Base-by-base conservation (phyloP, 2,113 vertebrate species). In the Cyprinodon brontotheroides region DNA sequence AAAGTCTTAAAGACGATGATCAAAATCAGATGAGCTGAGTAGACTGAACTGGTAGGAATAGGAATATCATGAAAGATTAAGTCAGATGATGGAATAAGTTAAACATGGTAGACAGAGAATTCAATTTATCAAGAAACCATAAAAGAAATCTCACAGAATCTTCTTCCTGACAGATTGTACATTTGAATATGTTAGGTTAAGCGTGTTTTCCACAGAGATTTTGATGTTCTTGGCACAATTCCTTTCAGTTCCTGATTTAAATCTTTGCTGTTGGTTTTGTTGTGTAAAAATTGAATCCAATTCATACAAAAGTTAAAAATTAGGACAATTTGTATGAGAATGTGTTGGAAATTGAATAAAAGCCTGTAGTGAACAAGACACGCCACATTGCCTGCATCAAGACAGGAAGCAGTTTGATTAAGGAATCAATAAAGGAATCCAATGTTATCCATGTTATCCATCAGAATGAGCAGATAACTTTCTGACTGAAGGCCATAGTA, bases 51-150 rank as follows among this genome's bases (percentile, higher is more conserved):
- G 29, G 85, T 9, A 60, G 74, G 84, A 43, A 68, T 61, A n/a
- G 64, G 43, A 0, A 36, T 61, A 74, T 75, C 71, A 86, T 82
- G 74, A 84, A 84, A 80, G 65, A 82, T 76, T 78, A 87, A 87
- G 86, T 79, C 65, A 50, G 78, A 80, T 50, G 80, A 78, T 77
- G 69, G 65, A 80, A 78, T 74, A 38, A 20, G 29, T 50, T 37
- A 68, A 82, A 83, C 67, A 50, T 4, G 0, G 65, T 71, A 73
- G 77, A 70, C 59, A 38, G 45, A 74, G 65, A 65, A 57, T 76
- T 61, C 36, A 38, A 47, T 78, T 80, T 67, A 78, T 82, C 71
- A 22, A 6, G 40, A 72, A 81, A 81, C 20, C 37, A 17, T 50
- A 17, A 14, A 11, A 69, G 11, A 78, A 84, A 86, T 70, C 68